These are phyloP conservation scores for Drosophila emarginata DNA, from an alignment of 2,888 invertebrate species.

Conservation along the genomic window DNA sequence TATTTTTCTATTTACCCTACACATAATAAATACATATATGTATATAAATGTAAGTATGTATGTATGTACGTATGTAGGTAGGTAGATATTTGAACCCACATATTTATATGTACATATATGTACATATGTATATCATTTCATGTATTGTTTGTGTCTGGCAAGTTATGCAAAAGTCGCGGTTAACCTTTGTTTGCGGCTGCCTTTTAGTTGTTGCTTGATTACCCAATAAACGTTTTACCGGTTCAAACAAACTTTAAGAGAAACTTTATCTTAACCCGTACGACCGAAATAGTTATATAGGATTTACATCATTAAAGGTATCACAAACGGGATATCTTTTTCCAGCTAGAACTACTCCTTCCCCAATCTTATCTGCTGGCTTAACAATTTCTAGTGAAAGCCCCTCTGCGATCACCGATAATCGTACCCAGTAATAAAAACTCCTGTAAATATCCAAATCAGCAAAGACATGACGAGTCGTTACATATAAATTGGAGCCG, in stretches of 20 bases:
- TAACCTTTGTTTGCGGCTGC: constrained; percentile 32
- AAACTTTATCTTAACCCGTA: neutral
- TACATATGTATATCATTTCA: neutral
- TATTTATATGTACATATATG: constrained; percentile 5
- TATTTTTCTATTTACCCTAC: constrained; percentile 18
- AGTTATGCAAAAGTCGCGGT: constrained; percentile 32
- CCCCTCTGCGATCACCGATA: too few species aligned
- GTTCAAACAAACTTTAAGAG: neutral
- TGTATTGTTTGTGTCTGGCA: constrained; percentile 17
- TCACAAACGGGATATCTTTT: too few species aligned
- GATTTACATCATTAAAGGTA: too few species aligned
- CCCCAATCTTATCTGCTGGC: too few species aligned
- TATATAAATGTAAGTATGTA: too few species aligned
- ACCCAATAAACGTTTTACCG: constrained; percentile 3
- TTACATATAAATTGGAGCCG: too few species aligned
- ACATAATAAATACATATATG: constrained; percentile 14
- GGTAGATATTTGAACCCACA: neutral
- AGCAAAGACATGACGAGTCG: too few species aligned
- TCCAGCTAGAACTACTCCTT: too few species aligned
- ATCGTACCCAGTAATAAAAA: too few species aligned
- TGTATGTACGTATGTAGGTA: neutral
- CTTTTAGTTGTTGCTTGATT: constrained; percentile 29
- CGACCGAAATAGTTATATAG: too few species aligned
- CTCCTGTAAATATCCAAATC: too few species aligned
- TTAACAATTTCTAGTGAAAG: too few species aligned